Conservation (phyloP, 2,113 vertebrate species). For the Lepus europaeus region DNA sequence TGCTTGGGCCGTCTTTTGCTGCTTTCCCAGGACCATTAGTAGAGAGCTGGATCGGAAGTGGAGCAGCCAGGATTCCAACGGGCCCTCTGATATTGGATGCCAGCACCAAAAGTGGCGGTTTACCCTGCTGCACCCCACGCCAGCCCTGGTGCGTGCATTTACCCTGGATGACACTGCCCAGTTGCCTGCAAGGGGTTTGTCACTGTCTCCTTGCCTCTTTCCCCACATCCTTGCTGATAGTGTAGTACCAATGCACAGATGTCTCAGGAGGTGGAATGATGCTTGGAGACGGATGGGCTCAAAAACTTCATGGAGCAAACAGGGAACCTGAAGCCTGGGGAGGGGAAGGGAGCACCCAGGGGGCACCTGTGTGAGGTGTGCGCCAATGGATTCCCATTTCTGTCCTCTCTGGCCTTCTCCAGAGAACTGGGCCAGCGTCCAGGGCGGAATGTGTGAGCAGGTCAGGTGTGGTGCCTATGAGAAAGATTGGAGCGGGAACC, state of each 20-base stretch:
- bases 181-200: neutral
- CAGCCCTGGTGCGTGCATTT: too few relatives aligned
- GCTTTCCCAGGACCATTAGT: too few relatives aligned
- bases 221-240: neutral
- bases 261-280: neutral
- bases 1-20: too few relatives aligned
- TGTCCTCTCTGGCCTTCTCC: neutral
- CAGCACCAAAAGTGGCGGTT: too few relatives aligned
- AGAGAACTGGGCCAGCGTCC: neutral
- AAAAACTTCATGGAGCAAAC: neutral
- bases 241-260: neutral
- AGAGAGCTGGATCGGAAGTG: too few relatives aligned
- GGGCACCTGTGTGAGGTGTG: neutral
- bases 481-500: neutral
- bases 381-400: neutral
- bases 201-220: neutral
- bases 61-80: too few relatives aligned
- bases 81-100: too few relatives aligned
- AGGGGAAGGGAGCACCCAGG: neutral
- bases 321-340: neutral
- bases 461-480: fast-evolving
- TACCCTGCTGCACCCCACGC: too few relatives aligned
- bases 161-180: neutral
- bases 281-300: neutral
- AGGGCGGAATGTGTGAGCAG: neutral